Evolutionary conservation across 2,888 invertebrate species (phyloP), one percentile per base, ranked within the genome.

Genomic region (Dynastes grantii): DNA sequence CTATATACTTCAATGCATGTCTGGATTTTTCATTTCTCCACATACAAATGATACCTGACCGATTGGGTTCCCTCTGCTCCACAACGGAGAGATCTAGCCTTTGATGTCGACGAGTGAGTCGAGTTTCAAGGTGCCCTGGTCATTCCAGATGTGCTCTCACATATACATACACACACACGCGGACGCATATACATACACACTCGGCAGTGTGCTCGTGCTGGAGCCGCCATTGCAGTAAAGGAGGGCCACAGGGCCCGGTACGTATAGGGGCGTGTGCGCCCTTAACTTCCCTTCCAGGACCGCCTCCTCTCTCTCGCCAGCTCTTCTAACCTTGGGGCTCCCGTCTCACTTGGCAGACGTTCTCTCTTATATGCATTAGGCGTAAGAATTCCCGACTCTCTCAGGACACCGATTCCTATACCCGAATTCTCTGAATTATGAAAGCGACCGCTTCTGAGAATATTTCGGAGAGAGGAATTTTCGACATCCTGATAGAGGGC

Each of bases 101-200:
- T 40, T 73, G 55, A 51, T 58, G 40, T 58, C 58, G 40, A 8
- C 73, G 13, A 37, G 73, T 73, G 55, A 58, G 22, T 51, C 58
- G 51, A 58, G 73, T 73, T 71, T 73, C 73, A 73, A 73, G 73
- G 73, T 73, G 73, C 73, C 73, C 73, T 40, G 16, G 73, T 73
- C 58, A 73, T 73, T 73, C 73, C 73, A 61, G 58, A 37, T 40
- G 58, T 29, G 13, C 13, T 58, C 55, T 58, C 70, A 13, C 27
- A 27, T 49, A 68, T 68, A 68, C 45, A 45, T 67, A 67, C 3
- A 67, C 51, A 70, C 32, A 53, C 32, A 70, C n/a, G 29, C 70
- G 45, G 22, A 22, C 45, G 8, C 8, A 45, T 45, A 11, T 8
- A 2, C 8, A 45, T 45, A 11, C 8, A 45, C 29, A 68, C n/a